These are phyloP conservation scores for Amblyjoppa fuscipennis DNA, from an alignment of 2,888 invertebrate genomes.

Conservation along the genomic window DNA sequence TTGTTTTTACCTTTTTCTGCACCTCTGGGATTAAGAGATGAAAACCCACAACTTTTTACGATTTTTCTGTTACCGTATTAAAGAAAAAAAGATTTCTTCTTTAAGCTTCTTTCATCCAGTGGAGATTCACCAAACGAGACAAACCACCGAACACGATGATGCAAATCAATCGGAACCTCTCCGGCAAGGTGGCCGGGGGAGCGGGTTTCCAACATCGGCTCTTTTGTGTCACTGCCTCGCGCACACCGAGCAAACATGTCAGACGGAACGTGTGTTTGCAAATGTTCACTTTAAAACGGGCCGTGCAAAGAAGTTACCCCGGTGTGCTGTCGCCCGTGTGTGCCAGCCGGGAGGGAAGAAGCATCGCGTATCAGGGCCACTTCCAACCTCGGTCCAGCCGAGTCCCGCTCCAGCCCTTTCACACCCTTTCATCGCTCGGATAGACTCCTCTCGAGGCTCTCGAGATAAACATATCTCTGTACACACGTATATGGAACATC, in stretches of 20 bases:
- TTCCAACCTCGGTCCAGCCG: conserved; percentile 32
- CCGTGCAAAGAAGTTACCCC: conserved; percentile 75
- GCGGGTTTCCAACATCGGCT: conserved; percentile 48
- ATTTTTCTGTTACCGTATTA: background rate
- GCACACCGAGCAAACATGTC: conserved; percentile 82
- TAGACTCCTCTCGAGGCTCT: background rate
- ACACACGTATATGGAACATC: background rate
- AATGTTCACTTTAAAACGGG: conserved; percentile 80
- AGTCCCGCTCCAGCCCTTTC: conserved; percentile 32
- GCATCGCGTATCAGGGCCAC: conserved; percentile 41
- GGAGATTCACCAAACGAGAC: background rate
- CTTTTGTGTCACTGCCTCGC: conserved; percentile 80
- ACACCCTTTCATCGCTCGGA: conserved; percentile 54
- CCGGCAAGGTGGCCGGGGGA: conserved; percentile 1
- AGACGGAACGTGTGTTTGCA: conserved; percentile 77
- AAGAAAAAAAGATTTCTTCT: background rate
- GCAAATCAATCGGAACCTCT: conserved; percentile 31
- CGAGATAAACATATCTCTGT: background rate
- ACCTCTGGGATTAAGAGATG: no score
- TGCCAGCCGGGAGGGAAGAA: conserved; percentile 34
- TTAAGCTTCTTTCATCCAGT: no score
- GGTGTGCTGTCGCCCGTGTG: conserved; percentile 19
- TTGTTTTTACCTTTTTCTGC: no score
- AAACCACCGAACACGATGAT: background rate
- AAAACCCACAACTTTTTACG: no score